Base-by-base conservation (phyloP, 2,888 invertebrate genomes). In the Chaetogeoica ovagalla region DNA sequence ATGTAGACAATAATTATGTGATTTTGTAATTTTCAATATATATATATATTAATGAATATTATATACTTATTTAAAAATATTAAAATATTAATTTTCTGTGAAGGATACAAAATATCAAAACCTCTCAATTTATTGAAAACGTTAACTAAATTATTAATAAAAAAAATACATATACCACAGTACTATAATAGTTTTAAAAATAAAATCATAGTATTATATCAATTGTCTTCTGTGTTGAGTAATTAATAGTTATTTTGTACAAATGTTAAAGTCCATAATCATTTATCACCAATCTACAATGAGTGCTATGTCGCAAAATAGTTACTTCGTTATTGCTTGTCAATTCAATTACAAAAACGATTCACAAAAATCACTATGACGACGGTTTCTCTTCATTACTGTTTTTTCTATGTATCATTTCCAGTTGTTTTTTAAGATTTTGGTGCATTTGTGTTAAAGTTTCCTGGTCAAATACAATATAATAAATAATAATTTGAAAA, bases 381-480 rank as follows among this genome's bases (percentile, higher is more conserved):
- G 75, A 68, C 11, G 75, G 43, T 23, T 69, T 21, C n/a, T 77
- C 55, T 71, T 65, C 79, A 71, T 79, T 71, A 70, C 30, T 79
- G 19, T 79, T 70, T 71, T 30, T 55, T 79, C 37, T n/a, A 0
- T 71, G 21, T 65, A 79, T 79, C 39, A 71, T 63, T 71, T 79
- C 79, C 63, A 79, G n/a, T 63, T 79, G 79, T 79, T 79, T 71
- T 79, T 79, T 71, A 15, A 79, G 57, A 39, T 71, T 79, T 19
- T 63, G 55, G 15, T 63, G 55, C 65, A 79, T 63, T 63, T 79
- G 79, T 57, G 79, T 79, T 71, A 79, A 71, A 70, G 43, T 62
- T 71, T 79, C 70, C 79, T 79, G 30, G 52, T 5, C 23, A 69
- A 11, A 70, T 17, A 68, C 4, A 30, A 30, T 39, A 59, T 11